phyloP scores from a whole-genome alignment of 35 echinoderm and acorn worm species.

The Patiria miniata region DNA sequence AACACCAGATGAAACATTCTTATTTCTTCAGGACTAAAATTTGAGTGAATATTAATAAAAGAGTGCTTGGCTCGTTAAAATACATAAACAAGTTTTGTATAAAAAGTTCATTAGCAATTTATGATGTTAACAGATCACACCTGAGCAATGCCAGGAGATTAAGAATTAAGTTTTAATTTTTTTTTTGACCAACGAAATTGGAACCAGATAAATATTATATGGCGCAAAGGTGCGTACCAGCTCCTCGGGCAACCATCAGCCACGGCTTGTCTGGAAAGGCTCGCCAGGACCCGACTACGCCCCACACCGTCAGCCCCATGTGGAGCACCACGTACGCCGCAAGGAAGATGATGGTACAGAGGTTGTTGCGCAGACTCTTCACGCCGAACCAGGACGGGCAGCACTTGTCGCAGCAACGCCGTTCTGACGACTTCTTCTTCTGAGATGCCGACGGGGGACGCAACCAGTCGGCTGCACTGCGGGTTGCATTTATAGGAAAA shows the following conservation, averaged over 20 bases:
- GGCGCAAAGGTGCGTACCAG: conserved; percentile 45
- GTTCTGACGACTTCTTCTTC: background rate
- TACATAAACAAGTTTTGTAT: too few species aligned
- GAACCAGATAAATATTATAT: too few species aligned
- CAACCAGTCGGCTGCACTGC: conserved; percentile 73
- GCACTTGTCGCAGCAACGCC: background rate
- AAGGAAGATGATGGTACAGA: conserved; percentile 50
- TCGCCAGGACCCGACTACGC: conserved; percentile 14
- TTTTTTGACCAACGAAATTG: too few species aligned
- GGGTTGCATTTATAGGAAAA: background rate
- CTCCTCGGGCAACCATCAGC: conserved; percentile 47
- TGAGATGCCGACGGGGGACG: conserved; percentile 28
- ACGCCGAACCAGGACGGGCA: conserved; percentile 5
- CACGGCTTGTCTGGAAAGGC: conserved; percentile 24
- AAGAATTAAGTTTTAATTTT: too few species aligned
- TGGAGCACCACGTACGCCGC: conserved; percentile 32
- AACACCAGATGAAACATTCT: too few species aligned
- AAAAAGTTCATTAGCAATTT: too few species aligned
- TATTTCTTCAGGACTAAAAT: too few species aligned
- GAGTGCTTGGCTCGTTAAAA: too few species aligned
- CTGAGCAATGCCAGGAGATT: too few species aligned
- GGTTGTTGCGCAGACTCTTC: conserved; percentile 53
- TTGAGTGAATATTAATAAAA: too few species aligned
- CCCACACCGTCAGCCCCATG: conserved; percentile 22
- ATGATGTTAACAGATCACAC: too few species aligned